Evolutionary conservation across 2,113 vertebrate species (phyloP).

Genomic region (Lycocorax pyrrhopterus): DNA sequence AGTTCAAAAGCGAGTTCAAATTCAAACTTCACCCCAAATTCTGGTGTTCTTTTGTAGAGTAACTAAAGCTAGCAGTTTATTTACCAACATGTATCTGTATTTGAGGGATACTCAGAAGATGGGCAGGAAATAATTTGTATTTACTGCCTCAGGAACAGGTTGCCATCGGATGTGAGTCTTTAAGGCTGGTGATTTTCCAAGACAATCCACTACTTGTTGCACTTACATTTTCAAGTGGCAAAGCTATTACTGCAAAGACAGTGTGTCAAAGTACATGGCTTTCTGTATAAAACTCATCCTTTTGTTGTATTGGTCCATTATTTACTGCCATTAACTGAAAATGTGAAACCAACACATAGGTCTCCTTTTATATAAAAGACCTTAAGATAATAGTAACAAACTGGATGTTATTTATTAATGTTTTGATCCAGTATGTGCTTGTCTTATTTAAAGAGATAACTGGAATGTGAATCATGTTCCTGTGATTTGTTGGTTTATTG

Average conservation of each 20-base stretch:
- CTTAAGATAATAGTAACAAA: constrained; percentile 81
- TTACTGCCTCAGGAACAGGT: constrained; percentile 18
- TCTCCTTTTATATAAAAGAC: constrained; percentile 72
- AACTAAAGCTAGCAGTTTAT: constrained; percentile 1
- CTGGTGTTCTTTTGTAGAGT: not conserved
- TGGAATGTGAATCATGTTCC: constrained; percentile 86
- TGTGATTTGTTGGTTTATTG: constrained; percentile 78
- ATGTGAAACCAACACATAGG: constrained; percentile 68
- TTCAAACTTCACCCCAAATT: not conserved
- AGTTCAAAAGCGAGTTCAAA: not conserved
- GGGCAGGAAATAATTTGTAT: constrained; percentile 8
- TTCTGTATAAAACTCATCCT: constrained; percentile 59
- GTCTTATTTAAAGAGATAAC: constrained; percentile 86
- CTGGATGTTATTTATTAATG: constrained; percentile 89
- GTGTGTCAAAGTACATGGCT: constrained; percentile 67
- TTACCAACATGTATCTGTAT: not conserved
- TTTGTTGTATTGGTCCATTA: constrained; percentile 66
- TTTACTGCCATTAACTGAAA: constrained; percentile 70
- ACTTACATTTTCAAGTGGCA: constrained; percentile 67
- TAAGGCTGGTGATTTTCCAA: constrained; percentile 60
- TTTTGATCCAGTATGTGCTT: constrained; percentile 89
- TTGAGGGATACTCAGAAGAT: not conserved
- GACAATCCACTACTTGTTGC: constrained; percentile 75
- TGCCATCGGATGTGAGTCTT: constrained; percentile 46
- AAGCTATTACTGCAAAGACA: constrained; percentile 61